A percentile compares a stretch with the other conserved stretches of the same genome.
Evolutionary conservation across 2,113 vertebrate genomes (phyloP).

Genomic region (Polypterus bichir): DNA sequence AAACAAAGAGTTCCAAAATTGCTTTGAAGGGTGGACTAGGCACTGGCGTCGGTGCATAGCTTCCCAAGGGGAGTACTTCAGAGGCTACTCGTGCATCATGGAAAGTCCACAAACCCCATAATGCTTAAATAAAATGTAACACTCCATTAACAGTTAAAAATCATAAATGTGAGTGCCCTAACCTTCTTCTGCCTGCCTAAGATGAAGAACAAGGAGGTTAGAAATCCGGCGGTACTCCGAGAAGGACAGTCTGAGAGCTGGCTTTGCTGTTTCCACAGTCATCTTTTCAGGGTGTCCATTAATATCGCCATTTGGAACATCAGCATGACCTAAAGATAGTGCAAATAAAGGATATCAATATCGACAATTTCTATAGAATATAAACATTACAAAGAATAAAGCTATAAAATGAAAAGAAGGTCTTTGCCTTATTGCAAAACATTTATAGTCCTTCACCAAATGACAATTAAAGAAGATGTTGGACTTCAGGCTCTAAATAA

Average conservation of each 20-base stretch:
- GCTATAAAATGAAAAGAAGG: too few species aligned
- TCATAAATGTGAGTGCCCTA: slow-evolving; percentile 12
- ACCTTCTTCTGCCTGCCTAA: slow-evolving; percentile 84
- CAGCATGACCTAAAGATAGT: slow-evolving; percentile 44
- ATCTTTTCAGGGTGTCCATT: slow-evolving; percentile 43
- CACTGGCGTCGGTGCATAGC: too few species aligned
- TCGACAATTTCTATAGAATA: not conserved
- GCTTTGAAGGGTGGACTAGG: too few species aligned
- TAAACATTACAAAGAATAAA: too few species aligned
- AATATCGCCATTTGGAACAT: slow-evolving; percentile 50
- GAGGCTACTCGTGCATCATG: too few species aligned
- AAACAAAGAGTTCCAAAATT: too few species aligned
- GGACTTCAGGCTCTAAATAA: not conserved
- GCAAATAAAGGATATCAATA: not conserved
- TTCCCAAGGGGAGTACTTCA: too few species aligned
- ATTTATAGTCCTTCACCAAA: not conserved
- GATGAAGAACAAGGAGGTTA: slow-evolving; percentile 84
- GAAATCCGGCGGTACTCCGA: slow-evolving; percentile 82
- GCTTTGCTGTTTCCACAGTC: slow-evolving; percentile 46
- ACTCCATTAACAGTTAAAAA: too few species aligned
- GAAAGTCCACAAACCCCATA: too few species aligned
- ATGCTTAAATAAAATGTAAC: too few species aligned
- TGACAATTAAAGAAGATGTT: not conserved
- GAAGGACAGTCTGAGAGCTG: slow-evolving; percentile 74
- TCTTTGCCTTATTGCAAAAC: not conserved